Base-by-base conservation (phyloP, 2,888 invertebrate genomes). In the Nasonia oneida region DNA sequence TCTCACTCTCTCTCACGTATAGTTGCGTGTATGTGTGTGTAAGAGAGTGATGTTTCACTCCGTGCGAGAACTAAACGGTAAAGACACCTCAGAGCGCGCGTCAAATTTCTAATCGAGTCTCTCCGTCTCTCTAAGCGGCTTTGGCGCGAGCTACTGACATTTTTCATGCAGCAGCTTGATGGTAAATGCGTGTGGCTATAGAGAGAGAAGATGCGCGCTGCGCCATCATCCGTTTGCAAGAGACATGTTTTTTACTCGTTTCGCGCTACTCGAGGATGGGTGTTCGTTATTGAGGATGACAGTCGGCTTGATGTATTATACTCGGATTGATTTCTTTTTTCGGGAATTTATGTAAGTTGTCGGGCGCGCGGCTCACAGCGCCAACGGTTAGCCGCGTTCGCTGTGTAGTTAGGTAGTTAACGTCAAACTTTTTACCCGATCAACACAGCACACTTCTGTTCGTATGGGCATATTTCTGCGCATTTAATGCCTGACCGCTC, bases 41-140 rank as follows among this genome's bases (percentile, higher is more conserved):
- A 10, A 5, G 3, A 42, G 73, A 70, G 64, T 82, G 85, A 85
- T 85, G 82, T 85, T 82, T 82, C 82, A 85, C 85, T 85, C 79
- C 61, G 39, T 37, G n/a, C 70, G 57, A 42, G 39, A 29, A 47
- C 18, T 57, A 76, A 81, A 85, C 80, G 77, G 77, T 73, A 81
- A 81, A 81, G 79, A 79, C 81, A 64, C 75, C 33, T 14, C 29
- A 18, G 42, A 29, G 37, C 53, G 39, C 79, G 77, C 75, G 77
- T 85, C 84, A 84, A 84, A 84, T 76, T 76, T 84, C 84, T 80
- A 84, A 84, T 80, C 80, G 84, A 70, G 80, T 23, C 70, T 74
- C 47, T 47, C 50, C 1, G 1, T 23, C 76, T 23, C 50, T 15
- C 6, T 74, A 80, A 80, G 75, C 37, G 75, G 64, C 57, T 70